Conservation (phyloP, 2,113 vertebrate genomes). For the Girardinichthys multiradiatus region DNA sequence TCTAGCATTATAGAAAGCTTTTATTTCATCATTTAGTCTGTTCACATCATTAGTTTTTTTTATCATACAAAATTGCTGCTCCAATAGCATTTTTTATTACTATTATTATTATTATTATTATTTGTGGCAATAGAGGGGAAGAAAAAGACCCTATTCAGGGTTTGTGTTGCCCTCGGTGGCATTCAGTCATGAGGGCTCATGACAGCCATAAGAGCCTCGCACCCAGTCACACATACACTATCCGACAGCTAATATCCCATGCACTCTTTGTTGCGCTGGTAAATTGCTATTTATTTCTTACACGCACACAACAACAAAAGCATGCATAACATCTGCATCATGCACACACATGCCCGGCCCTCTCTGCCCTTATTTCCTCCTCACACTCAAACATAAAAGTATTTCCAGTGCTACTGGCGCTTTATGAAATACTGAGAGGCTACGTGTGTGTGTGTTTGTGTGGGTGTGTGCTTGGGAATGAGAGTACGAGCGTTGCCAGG, state of each 20-base stretch:
- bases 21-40: constrained; percentile 43
- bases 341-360: constrained; percentile 8
- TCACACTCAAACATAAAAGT: constrained; percentile 13
- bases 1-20: constrained; percentile 5
- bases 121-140: constrained; percentile 28
- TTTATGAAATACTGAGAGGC: constrained; percentile 43
- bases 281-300: constrained; percentile 58
- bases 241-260: constrained; percentile 12
- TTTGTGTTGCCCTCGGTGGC: constrained; percentile 42
- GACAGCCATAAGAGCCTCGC: constrained; percentile 38
- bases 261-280: constrained; percentile 49
- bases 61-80: constrained; percentile 39
- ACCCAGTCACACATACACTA: constrained; percentile 26
- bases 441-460: constrained; percentile 17
- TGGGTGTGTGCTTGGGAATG: constrained; percentile 43
- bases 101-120: constrained; percentile 37
- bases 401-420: constrained; percentile 22
- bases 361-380: constrained; percentile 25
- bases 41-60: constrained; percentile 51
- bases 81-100: constrained; percentile 13
- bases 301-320: constrained; percentile 40
- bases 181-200: constrained; percentile 52
- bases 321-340: constrained; percentile 51
- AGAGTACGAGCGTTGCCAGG: constrained; percentile 32
- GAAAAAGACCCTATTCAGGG: constrained; percentile 28